phyloP scores from a whole-genome alignment of 1,140 invertebrate species.

The Caenorhabditis tropicalis region DNA sequence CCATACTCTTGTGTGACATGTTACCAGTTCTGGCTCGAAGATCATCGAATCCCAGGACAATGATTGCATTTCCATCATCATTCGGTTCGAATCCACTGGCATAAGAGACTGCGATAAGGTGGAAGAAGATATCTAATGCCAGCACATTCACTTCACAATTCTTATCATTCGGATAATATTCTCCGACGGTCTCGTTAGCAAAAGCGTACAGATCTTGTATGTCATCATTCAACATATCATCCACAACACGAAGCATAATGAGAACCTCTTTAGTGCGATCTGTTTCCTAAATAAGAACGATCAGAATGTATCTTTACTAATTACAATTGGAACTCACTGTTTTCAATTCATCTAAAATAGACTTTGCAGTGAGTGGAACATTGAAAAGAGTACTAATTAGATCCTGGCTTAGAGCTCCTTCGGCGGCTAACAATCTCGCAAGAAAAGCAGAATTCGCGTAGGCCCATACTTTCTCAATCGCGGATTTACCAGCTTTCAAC shows the following conservation, averaged over 20 bases:
- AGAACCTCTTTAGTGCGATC: neutral
- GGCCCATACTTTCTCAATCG: constrained; percentile 10
- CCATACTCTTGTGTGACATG: neutral
- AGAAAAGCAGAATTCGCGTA: constrained; percentile 21
- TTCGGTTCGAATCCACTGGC: constrained; percentile 25
- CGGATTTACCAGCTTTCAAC: neutral
- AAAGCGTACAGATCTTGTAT: constrained; percentile 12
- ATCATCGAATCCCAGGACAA: constrained; percentile 7
- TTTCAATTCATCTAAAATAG: neutral
- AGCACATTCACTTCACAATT: constrained; percentile 8
- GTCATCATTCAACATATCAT: constrained; percentile 21
- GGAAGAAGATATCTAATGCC: constrained; percentile 18
- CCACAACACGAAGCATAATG: neutral
- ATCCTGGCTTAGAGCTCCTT: neutral
- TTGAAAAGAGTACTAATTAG: neutral
- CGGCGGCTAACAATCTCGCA: neutral
- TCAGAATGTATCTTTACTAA: neutral
- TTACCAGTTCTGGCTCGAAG: neutral
- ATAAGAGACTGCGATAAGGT: neutral
- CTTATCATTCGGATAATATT: neutral
- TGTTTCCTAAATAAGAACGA: neutral
- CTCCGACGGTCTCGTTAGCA: neutral
- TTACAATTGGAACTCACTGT: neutral
- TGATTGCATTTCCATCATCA: constrained; percentile 20
- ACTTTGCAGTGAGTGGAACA: constrained; percentile 7